Conservation (phyloP, 2,888 invertebrate genomes). For the Nomada hirtipes region DNA sequence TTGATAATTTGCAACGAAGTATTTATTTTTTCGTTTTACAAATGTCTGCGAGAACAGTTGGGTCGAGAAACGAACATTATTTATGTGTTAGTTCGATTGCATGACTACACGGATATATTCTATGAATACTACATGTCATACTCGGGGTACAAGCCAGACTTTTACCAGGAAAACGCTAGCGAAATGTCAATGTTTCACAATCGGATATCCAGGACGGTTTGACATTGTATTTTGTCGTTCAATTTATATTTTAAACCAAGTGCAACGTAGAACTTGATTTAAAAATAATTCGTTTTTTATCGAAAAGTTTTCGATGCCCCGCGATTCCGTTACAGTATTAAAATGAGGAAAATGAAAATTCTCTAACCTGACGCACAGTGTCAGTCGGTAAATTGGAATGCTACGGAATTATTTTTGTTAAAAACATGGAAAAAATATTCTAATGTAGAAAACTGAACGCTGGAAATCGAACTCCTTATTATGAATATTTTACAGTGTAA, state of each 20-base stretch:
- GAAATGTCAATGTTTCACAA: conserved; percentile 19
- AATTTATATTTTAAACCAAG: conserved; percentile 17
- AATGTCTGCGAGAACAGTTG: background rate
- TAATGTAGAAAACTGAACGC: background rate
- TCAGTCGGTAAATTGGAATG: background rate
- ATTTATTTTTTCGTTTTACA: background rate
- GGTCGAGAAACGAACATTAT: background rate
- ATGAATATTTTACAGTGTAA: too few relatives aligned
- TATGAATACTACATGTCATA: conserved; percentile 4
- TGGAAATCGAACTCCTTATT: background rate
- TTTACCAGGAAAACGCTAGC: conserved; percentile 7
- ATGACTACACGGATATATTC: background rate
- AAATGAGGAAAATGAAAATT: background rate
- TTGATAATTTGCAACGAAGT: background rate
- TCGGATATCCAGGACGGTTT: conserved; percentile 1
- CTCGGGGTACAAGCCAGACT: background rate
- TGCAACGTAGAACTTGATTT: background rate
- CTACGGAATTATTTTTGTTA: background rate
- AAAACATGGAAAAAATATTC: background rate
- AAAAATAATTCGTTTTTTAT: background rate
- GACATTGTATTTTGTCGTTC: conserved; percentile 5
- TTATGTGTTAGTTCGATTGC: background rate
- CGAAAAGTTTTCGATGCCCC: background rate
- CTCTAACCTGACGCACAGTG: background rate
- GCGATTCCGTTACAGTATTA: background rate